These are phyloP conservation scores for Coecobrya sp. DNA, from an alignment of 2,888 invertebrate species.

Conservation along the genomic window DNA sequence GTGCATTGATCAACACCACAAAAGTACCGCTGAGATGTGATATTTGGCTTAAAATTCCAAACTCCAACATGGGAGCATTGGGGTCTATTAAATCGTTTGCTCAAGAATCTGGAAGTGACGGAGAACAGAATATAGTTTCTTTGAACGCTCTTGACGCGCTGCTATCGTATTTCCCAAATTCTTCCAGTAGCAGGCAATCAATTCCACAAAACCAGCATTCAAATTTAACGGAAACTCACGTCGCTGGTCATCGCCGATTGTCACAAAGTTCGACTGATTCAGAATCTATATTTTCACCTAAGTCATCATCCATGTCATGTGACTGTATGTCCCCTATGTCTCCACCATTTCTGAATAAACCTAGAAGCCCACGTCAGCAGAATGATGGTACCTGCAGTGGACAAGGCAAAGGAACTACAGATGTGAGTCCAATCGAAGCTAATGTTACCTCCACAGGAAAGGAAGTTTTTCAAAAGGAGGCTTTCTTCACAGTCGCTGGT, in stretches of 20 bases:
- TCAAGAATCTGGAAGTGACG: constrained; percentile 26
- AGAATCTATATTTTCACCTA: constrained; percentile 72
- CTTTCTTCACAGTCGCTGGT: constrained; percentile 66
- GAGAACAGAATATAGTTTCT: constrained; percentile 69
- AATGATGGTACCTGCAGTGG: constrained; percentile 33
- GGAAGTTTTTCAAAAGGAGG: constrained; percentile 82
- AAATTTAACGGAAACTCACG: neutral
- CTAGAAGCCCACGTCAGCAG: constrained; percentile 59
- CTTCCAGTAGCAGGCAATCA: constrained; percentile 3
- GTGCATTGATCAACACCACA: constrained; percentile 41
- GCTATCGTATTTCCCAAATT: constrained; percentile 54
- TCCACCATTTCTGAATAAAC: constrained; percentile 70
- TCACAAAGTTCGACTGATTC: constrained; percentile 83
- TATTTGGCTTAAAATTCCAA: constrained; percentile 82
- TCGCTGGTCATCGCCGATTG: constrained; percentile 60
- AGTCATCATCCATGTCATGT: constrained; percentile 43
- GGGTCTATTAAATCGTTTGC: constrained; percentile 24
- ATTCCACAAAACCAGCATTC: neutral
- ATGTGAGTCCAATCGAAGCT: constrained; percentile 68
- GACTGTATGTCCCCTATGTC: constrained; percentile 71
- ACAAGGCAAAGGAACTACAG: constrained; percentile 8
- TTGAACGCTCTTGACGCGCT: constrained; percentile 70
- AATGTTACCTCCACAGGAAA: constrained; percentile 83
- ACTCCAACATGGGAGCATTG: constrained; percentile 47
- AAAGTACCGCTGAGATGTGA: constrained; percentile 81